Base-by-base conservation (phyloP, 2,888 invertebrate genomes). In the Chironomus tentans region DNA sequence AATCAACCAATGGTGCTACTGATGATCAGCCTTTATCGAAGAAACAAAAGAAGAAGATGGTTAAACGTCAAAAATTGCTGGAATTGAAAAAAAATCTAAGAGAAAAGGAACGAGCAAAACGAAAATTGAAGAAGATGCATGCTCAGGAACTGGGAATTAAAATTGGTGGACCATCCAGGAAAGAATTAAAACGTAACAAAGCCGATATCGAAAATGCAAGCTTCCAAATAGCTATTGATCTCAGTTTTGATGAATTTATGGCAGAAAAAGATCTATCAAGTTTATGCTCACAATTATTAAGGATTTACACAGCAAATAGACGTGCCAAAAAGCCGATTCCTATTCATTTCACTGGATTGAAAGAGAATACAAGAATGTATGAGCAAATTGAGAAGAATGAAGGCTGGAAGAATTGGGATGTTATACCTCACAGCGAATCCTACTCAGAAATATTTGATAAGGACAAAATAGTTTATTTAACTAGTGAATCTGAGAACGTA, bases 381-480 rank as follows among this genome's bases (percentile, higher is more conserved):
- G 85, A 86, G 78, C 90, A 91, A 79, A 90, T 97, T 85, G 87
- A 90, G 61, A 89, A 91, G 80, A 92, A 95, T 80, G 91, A 92
- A 82, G 96, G 97, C 47, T 96, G 92, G 85, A 88, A 91, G 83
- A 90, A 94, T 82, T 98, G 98, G 97, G 94, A 97, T 87, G 92
- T 94, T 83, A 85, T 90, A 79, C 92, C 92, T 82, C 87, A 90
- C 82, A 85, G 87, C 69, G 85, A 89, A 78, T 83, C 88, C 21
- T 95, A 93, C 82, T 81, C 87, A 12, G 86, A 92, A 73, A 77
- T 91, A 68, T 96, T 95, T 83, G 86, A 89, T 0, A 91, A 90
- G 81, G 88, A 92, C 2, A 89, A 92, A 79, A 84, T 98, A 75
- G 88, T 98, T 1, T 99, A 98, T 84, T 86, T 99, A 78, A 92